phyloP scores from a whole-genome alignment of 2,797 vertebrate species.

The Chloroceryle amazona region DNA sequence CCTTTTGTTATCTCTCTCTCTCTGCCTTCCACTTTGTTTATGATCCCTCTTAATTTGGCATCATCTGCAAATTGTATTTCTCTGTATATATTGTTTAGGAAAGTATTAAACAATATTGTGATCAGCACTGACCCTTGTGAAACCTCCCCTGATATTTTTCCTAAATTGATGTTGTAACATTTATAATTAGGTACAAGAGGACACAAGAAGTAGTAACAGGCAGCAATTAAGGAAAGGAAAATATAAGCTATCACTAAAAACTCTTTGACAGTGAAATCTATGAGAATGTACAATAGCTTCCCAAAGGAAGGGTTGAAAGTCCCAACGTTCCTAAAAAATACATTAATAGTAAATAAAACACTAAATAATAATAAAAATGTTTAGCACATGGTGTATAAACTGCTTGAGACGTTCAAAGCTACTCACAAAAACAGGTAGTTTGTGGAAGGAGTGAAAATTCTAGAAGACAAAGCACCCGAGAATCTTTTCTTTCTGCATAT shows the following conservation, averaged over 20 bases:
- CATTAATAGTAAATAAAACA: slow-evolving; percentile 36
- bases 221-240: slow-evolving; percentile 63
- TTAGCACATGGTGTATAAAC: not conserved
- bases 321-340: slow-evolving; percentile 37
- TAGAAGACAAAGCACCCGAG: slow-evolving; percentile 26
- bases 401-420: not conserved
- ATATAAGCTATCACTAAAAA: slow-evolving; percentile 60
- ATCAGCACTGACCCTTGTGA: slow-evolving; percentile 61
- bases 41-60: slow-evolving; percentile 73
- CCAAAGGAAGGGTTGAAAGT: slow-evolving; percentile 43
- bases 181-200: slow-evolving; percentile 69
- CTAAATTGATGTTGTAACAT: slow-evolving; percentile 50
- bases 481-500: slow-evolving; percentile 50
- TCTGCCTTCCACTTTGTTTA: slow-evolving; percentile 67
- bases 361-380: slow-evolving; percentile 15
- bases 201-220: slow-evolving; percentile 51
- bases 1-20: slow-evolving; percentile 70
- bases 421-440: not conserved
- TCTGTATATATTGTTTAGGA: slow-evolving; percentile 62
- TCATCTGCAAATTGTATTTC: slow-evolving; percentile 69
- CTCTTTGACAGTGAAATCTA: slow-evolving; percentile 36
- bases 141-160: slow-evolving; percentile 63
- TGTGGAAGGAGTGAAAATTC: slow-evolving; percentile 16
- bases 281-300: slow-evolving; percentile 34
- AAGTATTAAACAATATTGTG: slow-evolving; percentile 66